Evolutionary conservation across 1,140 invertebrate species (phyloP).

Genomic region (Pogonomyrmex californicus): DNA sequence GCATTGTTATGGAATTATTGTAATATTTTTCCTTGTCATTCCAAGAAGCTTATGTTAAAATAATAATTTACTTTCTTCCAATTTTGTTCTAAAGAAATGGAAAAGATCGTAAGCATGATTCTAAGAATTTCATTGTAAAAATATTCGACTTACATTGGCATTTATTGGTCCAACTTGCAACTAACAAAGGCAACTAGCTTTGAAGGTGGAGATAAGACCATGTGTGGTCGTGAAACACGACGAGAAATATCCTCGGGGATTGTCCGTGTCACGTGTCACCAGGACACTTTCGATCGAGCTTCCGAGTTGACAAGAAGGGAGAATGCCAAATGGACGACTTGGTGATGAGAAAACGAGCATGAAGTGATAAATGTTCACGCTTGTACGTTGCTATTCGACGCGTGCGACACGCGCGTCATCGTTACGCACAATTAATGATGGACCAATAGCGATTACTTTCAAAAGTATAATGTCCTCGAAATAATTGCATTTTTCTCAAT

Average conservation of each 20-base stretch:
- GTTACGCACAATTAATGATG: conserved; percentile 58
- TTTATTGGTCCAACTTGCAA: conserved; percentile 65
- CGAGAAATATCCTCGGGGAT: conserved; percentile 67
- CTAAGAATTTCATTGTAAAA: neutral
- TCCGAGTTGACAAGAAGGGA: conserved; percentile 53
- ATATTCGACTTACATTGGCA: conserved; percentile 60
- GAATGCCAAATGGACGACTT: conserved; percentile 52
- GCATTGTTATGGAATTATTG: no score
- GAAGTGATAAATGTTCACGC: conserved; percentile 61
- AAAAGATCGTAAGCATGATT: neutral
- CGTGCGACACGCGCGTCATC: conserved; percentile 24
- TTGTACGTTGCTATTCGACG: conserved; percentile 49
- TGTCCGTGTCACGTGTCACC: conserved; percentile 61
- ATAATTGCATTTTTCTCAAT: conserved; percentile 7
- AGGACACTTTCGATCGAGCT: conserved; percentile 49
- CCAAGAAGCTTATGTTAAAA: neutral
- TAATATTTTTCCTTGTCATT: neutral
- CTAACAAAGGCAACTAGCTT: conserved; percentile 47
- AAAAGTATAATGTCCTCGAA: neutral
- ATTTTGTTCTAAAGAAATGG: neutral
- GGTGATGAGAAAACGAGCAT: conserved; percentile 45
- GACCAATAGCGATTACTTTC: conserved; percentile 6
- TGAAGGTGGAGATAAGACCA: conserved; percentile 48
- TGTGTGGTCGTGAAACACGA: conserved; percentile 53
- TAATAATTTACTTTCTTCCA: neutral